These are phyloP conservation scores for Drosophila asahinai DNA, from an alignment of 1,140 invertebrate genomes.

Conservation along the genomic window DNA sequence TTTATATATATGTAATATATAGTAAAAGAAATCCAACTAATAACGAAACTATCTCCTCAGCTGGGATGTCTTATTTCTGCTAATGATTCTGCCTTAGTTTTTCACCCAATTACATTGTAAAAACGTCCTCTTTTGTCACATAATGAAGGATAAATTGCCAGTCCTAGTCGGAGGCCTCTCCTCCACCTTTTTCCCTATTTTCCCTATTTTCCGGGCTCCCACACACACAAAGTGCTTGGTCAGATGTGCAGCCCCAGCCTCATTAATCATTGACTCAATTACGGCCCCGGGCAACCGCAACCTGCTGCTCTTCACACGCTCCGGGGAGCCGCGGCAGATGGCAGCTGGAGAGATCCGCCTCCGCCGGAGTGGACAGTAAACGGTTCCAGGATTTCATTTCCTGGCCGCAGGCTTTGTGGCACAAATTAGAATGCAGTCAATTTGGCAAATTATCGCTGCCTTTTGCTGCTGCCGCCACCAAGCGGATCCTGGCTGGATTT, in stretches of 20 bases:
- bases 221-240: not conserved
- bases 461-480: not conserved
- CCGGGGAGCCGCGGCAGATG: not conserved
- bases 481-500: not conserved
- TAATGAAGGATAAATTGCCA: not conserved
- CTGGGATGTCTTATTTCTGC: not conserved
- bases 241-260: not conserved
- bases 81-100: not conserved
- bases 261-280: constrained; percentile 26
- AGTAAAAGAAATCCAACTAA: not conserved
- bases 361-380: not conserved
- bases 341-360: not conserved
- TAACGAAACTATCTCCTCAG: not conserved
- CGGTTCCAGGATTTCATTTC: constrained; percentile 13
- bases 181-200: too few relatives aligned
- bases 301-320: constrained; percentile 13
- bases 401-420: constrained; percentile 3
- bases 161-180: not conserved
- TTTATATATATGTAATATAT: not conserved
- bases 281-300: constrained; percentile 6
- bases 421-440: constrained; percentile 37
- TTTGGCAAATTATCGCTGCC: constrained; percentile 35
- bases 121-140: not conserved
- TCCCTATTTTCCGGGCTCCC: too few relatives aligned
- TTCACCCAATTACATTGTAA: not conserved